Conservation (phyloP, 1,140 invertebrate genomes). For the Drosophila nikananu region DNA sequence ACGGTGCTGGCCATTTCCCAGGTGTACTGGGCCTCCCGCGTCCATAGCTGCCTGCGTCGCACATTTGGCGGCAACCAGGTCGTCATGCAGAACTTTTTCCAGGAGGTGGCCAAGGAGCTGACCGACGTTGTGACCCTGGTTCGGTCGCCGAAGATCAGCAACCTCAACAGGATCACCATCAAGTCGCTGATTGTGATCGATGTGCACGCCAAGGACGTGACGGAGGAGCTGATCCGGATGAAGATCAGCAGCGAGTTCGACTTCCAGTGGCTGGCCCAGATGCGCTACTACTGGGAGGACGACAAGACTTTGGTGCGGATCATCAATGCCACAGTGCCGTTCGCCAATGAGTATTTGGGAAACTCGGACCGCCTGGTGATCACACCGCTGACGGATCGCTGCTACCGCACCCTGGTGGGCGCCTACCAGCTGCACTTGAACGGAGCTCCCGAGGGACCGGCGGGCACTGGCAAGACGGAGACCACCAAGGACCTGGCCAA, state of each 20-base stretch:
- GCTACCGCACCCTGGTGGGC: constrained; percentile 94
- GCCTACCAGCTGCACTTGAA: constrained; percentile 95
- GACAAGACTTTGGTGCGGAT: constrained; percentile 92
- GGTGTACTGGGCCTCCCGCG: constrained; percentile 94
- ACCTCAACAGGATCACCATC: constrained; percentile 91
- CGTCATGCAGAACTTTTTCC: constrained; percentile 87
- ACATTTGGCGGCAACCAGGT: constrained; percentile 86
- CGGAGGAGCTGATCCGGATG: constrained; percentile 90
- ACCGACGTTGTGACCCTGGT: constrained; percentile 89
- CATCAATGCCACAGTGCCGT: constrained; percentile 93
- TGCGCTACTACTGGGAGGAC: constrained; percentile 96
- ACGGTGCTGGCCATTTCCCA: constrained; percentile 94
- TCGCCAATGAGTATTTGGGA: constrained; percentile 96
- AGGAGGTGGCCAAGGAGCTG: constrained; percentile 87
- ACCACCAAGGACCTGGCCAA: constrained; percentile 96
- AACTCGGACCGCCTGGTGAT: constrained; percentile 92
- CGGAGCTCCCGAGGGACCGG: constrained; percentile 95
- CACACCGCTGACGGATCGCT: constrained; percentile 93
- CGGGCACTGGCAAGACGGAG: constrained; percentile 95
- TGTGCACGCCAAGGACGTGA: constrained; percentile 96
- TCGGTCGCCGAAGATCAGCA: constrained; percentile 87
- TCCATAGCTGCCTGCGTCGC: constrained; percentile 89
- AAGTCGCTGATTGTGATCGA: constrained; percentile 96
- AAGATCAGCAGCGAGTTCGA: constrained; percentile 91
- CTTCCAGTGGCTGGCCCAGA: constrained; percentile 96